phyloP scores from a whole-genome alignment of 2,113 vertebrate genomes.

The Cyanoramphus novaezelandiae region DNA sequence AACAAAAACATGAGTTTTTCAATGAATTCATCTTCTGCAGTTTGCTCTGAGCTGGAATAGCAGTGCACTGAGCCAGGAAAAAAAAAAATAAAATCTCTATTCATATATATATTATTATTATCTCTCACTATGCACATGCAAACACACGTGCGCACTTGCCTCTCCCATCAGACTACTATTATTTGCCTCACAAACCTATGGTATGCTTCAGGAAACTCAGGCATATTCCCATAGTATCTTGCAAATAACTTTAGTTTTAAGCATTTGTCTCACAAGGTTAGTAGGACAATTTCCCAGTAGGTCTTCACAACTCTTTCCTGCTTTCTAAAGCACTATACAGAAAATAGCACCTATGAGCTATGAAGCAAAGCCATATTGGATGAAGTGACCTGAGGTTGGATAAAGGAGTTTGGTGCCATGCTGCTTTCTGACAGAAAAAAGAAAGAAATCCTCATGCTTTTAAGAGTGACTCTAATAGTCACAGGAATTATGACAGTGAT shows the following conservation, averaged over 20 bases:
- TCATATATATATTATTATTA: neutral
- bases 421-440: neutral
- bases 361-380: neutral
- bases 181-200: neutral
- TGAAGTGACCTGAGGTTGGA: accelerated
- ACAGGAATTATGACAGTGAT: neutral
- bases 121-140: neutral
- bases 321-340: neutral
- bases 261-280: neutral
- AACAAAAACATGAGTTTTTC: neutral
- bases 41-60: neutral
- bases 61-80: neutral
- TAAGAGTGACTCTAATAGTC: neutral
- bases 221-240: neutral
- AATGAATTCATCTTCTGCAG: neutral
- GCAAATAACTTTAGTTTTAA: neutral
- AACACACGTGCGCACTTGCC: neutral
- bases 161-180: neutral
- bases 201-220: neutral
- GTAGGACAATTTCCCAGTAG: neutral
- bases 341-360: accelerated
- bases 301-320: neutral
- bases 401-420: neutral
- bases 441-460: neutral
- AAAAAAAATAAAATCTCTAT: neutral